These are phyloP conservation scores for Balearica regulorum DNA, from an alignment of 2,797 vertebrate genomes.

Conservation along the genomic window DNA sequence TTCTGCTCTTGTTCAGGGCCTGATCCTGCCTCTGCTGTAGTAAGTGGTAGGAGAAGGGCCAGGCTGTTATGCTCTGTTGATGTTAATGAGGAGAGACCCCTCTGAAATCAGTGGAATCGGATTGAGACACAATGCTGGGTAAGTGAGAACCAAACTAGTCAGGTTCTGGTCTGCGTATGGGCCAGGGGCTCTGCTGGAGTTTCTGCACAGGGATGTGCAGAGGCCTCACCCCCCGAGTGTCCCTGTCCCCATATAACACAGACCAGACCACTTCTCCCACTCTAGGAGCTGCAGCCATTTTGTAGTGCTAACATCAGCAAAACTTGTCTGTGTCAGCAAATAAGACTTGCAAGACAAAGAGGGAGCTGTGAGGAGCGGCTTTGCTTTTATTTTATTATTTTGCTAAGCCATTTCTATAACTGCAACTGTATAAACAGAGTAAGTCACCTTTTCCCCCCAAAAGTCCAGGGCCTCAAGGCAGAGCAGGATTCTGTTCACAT, in stretches of 20 bases:
- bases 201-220: not conserved
- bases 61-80: rapidly evolving
- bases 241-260: rapidly evolving
- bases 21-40: not conserved
- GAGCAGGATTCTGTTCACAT: not conserved
- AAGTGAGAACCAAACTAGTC: not conserved
- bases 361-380: not conserved
- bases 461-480: not conserved
- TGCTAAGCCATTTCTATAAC: not conserved
- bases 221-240: not conserved
- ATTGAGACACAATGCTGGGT: rapidly evolving
- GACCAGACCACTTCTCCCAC: not conserved
- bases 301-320: not conserved
- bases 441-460: not conserved
- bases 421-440: not conserved
- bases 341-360: not conserved
- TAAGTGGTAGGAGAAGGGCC: not conserved
- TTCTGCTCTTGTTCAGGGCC: not conserved
- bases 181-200: not conserved
- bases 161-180: not conserved
- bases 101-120: not conserved
- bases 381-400: not conserved
- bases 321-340: not conserved
- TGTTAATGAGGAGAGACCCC: not conserved
- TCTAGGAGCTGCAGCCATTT: not conserved